Percentiles rank a stretch among this genome's conserved stretches.
These are phyloP conservation scores for Centroberyx gerrardi DNA, from an alignment of 2,797 vertebrate genomes.

Conservation along the genomic window DNA sequence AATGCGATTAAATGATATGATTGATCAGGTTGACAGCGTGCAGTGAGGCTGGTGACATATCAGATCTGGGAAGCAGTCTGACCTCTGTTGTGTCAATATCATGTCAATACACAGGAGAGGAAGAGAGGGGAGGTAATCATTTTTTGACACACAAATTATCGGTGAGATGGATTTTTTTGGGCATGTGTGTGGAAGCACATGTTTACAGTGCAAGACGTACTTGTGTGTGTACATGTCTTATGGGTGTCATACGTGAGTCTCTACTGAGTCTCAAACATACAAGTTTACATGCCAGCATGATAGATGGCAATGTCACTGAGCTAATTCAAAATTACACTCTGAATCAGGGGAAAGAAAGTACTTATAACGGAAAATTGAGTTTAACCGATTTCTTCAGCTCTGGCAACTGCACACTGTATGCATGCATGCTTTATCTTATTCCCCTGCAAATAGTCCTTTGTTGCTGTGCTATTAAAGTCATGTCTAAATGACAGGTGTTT, in stretches of 20 bases:
- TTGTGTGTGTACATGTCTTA: neutral
- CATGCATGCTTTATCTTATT: slow-evolving; percentile 44
- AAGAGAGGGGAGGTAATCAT: neutral
- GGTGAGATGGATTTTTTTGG: neutral
- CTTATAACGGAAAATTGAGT: slow-evolving; percentile 3
- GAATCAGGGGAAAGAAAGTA: slow-evolving; percentile 37
- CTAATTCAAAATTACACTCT: slow-evolving; percentile 9
- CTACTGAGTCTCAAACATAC: neutral
- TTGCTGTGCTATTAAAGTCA: slow-evolving; percentile 24
- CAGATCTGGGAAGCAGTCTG: slow-evolving; percentile 14
- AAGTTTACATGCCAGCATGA: slow-evolving; percentile 25
- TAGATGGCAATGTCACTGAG: slow-evolving; percentile 26
- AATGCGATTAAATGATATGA: slow-evolving; percentile 35
- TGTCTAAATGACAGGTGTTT: slow-evolving; percentile 65
- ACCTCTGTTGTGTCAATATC: slow-evolving; percentile 17
- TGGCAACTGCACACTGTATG: neutral
- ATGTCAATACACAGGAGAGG: slow-evolving; percentile 4
- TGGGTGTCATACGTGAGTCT: neutral
- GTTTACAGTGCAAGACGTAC: neutral
- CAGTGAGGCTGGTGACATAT: slow-evolving; percentile 14
- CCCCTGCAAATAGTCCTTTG: slow-evolving; percentile 21
- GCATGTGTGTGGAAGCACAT: neutral
- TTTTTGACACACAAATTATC: neutral
- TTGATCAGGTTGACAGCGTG: slow-evolving; percentile 27
- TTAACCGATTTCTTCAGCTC: slow-evolving; percentile 13